Evolutionary conservation across 2,113 vertebrate species (phyloP).

Genomic region (Muntiacus reevesi): DNA sequence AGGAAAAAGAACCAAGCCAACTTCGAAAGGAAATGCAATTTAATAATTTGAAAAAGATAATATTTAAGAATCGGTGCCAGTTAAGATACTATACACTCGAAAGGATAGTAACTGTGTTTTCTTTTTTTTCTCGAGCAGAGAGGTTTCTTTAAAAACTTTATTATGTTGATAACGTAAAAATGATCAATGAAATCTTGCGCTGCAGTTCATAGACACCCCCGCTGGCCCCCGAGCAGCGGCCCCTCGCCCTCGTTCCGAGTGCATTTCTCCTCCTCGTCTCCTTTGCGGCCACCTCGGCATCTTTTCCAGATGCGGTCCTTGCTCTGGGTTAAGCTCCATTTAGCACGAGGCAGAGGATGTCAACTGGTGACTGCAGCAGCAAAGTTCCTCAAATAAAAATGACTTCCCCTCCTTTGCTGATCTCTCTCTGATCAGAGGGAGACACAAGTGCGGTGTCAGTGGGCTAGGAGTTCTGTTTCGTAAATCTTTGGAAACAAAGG

Average conservation of each 20-base stretch:
- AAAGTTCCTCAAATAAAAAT: background rate
- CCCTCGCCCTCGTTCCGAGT: rapidly evolving
- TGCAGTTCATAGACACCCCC: rapidly evolving
- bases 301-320: background rate
- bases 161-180: background rate
- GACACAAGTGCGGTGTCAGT: background rate
- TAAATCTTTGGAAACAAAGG: background rate
- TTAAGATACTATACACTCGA: rapidly evolving
- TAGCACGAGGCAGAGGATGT: background rate
- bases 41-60: background rate
- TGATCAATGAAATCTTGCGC: background rate
- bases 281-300: rapidly evolving
- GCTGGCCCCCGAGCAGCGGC: rapidly evolving
- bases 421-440: background rate
- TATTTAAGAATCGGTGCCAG: background rate
- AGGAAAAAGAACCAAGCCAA: background rate
- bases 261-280: rapidly evolving
- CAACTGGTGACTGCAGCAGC: background rate
- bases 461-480: background rate
- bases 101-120: background rate
- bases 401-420: background rate
- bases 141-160: background rate
- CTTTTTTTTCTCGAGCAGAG: background rate
- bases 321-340: background rate
- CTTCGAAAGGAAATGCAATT: background rate